Evolutionary conservation across 2,797 vertebrate species (phyloP).

Genomic region (Aeoliscus strigatus): DNA sequence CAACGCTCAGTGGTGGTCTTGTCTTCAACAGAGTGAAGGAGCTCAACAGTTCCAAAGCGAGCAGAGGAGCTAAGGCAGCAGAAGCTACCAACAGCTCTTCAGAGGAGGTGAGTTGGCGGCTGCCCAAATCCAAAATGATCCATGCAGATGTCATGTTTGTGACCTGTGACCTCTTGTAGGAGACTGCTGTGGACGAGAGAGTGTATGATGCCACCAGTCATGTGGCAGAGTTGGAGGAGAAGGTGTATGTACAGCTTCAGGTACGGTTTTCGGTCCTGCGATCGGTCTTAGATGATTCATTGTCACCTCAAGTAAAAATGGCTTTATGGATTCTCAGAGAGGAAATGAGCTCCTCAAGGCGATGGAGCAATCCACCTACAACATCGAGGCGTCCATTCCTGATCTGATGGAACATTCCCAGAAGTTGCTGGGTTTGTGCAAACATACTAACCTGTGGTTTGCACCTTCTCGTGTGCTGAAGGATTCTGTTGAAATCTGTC

Average conservation of each 20-base stretch:
- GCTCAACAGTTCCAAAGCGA: conserved; percentile 73
- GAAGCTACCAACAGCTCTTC: conserved; percentile 58
- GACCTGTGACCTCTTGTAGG: conserved; percentile 43
- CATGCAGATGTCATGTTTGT: neutral
- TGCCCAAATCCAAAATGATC: neutral
- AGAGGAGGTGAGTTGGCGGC: conserved; percentile 59
- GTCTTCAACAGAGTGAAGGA: conserved; percentile 85
- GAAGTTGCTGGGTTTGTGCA: conserved; percentile 66
- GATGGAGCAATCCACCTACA: conserved; percentile 78
- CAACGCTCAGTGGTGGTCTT: neutral
- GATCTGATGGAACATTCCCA: conserved; percentile 46
- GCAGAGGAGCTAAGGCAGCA: conserved; percentile 60
- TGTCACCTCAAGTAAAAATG: neutral
- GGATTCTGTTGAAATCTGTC: no score
- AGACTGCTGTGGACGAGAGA: conserved; percentile 58
- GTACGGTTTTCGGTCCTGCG: conserved; percentile 43
- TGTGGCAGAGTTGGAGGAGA: conserved; percentile 81
- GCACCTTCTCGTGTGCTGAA: neutral
- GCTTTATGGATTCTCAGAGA: conserved; percentile 58
- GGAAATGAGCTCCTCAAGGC: conserved; percentile 68
- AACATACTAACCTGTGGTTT: neutral
- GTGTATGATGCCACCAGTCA: conserved; percentile 80
- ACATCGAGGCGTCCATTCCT: conserved; percentile 67
- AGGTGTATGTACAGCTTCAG: conserved; percentile 76
- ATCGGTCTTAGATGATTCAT: neutral